Evolutionary conservation across 2,113 vertebrate species (phyloP).

Genomic region (Mobula hypostoma): DNA sequence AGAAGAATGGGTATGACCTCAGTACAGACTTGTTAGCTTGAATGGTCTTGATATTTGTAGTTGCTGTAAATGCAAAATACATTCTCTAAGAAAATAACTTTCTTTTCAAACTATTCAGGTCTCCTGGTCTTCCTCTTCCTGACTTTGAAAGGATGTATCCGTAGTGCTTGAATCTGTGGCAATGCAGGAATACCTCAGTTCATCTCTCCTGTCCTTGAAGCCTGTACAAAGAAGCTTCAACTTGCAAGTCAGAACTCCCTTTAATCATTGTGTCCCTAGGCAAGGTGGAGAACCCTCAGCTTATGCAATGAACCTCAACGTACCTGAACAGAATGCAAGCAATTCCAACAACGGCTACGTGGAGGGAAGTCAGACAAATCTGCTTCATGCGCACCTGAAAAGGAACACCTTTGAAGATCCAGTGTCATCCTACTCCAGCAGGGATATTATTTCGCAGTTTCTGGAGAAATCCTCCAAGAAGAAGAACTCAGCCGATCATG

Average conservation of each 20-base stretch:
- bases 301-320: conserved; percentile 55
- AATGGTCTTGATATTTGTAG: background rate
- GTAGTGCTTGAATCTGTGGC: background rate
- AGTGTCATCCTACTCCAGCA: conserved; percentile 54
- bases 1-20: background rate
- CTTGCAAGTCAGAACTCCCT: background rate
- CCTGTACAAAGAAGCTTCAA: background rate
- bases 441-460: conserved; percentile 65
- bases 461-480: conserved; percentile 57
- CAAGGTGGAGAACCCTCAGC: conserved; percentile 35
- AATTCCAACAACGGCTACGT: conserved; percentile 47
- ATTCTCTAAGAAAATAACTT: background rate
- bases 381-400: conserved; percentile 58
- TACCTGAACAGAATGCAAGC: conserved; percentile 54
- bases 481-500: conserved; percentile 58
- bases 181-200: background rate
- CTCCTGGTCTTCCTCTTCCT: background rate
- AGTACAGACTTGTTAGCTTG: background rate
- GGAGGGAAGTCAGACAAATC: conserved; percentile 52
- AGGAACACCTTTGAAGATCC: conserved; percentile 55
- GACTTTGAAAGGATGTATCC: background rate
- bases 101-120: background rate
- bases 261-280: background rate
- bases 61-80: background rate
- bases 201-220: background rate